Percentiles rank a stretch among this genome's conserved stretches.
phyloP scores from a whole-genome alignment of 2,113 vertebrate genomes.

The Dromaius novaehollandiae region DNA sequence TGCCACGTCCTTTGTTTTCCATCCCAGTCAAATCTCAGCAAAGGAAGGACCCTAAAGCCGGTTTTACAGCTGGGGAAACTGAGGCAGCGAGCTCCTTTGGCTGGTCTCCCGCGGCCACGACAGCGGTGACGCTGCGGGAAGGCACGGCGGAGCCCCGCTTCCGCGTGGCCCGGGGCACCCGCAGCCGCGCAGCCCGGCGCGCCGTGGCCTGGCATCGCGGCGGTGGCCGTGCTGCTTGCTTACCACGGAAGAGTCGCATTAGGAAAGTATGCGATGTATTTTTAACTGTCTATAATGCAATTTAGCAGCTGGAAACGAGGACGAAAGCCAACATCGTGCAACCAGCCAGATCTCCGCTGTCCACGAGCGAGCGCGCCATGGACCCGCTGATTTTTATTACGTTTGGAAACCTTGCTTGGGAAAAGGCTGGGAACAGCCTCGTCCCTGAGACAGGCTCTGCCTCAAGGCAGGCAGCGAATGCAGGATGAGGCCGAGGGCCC shows the following conservation, averaged over 20 bases:
- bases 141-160: not conserved
- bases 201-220: not conserved
- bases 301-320: constrained; percentile 59
- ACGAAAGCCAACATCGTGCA: not conserved
- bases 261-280: constrained; percentile 64
- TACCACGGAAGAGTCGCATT: constrained; percentile 32
- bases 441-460: not conserved
- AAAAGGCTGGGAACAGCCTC: not conserved
- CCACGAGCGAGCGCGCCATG: not conserved
- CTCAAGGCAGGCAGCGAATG: not conserved
- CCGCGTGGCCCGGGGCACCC: not conserved
- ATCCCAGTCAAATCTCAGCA: not conserved
- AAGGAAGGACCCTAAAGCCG: fast-evolving
- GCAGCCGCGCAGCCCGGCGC: not conserved
- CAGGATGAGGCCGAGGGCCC: not conserved
- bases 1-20: not conserved
- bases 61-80: not conserved
- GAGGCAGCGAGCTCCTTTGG: not conserved
- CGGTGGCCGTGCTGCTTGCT: not conserved
- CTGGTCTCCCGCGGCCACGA: not conserved
- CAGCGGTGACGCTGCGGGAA: fast-evolving
- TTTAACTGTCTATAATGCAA: constrained; percentile 55
- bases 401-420: not conserved
- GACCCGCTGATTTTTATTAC: not conserved
- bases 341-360: not conserved